phyloP scores from a whole-genome alignment of 2,888 invertebrate genomes.

The Cosmopolites sordidus region DNA sequence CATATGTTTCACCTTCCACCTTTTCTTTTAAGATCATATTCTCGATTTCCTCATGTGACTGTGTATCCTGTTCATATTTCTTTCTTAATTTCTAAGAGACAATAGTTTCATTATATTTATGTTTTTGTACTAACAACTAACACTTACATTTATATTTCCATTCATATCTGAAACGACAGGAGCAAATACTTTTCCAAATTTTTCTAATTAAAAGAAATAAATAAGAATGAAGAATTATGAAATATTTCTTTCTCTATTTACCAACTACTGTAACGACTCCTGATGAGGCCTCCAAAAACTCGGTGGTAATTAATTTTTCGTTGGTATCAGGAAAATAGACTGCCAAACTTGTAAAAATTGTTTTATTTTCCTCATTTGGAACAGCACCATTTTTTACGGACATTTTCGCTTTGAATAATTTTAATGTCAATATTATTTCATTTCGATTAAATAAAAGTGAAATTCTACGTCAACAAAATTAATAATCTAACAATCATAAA shows the following conservation, averaged over 20 bases:
- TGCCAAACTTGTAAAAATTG: slow-evolving; percentile 25
- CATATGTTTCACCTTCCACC: slow-evolving; percentile 50
- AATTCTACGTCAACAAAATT: no score
- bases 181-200: slow-evolving; percentile 68
- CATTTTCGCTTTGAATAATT: slow-evolving; percentile 7
- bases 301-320: slow-evolving; percentile 33
- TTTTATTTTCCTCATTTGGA: slow-evolving; percentile 22
- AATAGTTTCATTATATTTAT: background rate
- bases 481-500: no score
- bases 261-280: slow-evolving; percentile 33
- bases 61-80: slow-evolving; percentile 53
- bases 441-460: background rate
- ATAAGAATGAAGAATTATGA: slow-evolving; percentile 18
- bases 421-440: slow-evolving; percentile 4
- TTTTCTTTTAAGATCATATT: slow-evolving; percentile 64
- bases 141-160: slow-evolving; percentile 68
- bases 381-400: slow-evolving; percentile 17
- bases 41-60: slow-evolving; percentile 58
- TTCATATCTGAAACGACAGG: slow-evolving; percentile 74
- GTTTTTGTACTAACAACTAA: background rate
- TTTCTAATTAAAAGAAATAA: slow-evolving; percentile 53
- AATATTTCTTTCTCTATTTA: slow-evolving; percentile 18
- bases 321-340: slow-evolving; percentile 28
- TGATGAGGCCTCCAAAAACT: slow-evolving; percentile 35
- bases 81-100: slow-evolving; percentile 58